Base-by-base conservation (phyloP, 2,797 vertebrate species). In the Nyctalus aviator region DNA sequence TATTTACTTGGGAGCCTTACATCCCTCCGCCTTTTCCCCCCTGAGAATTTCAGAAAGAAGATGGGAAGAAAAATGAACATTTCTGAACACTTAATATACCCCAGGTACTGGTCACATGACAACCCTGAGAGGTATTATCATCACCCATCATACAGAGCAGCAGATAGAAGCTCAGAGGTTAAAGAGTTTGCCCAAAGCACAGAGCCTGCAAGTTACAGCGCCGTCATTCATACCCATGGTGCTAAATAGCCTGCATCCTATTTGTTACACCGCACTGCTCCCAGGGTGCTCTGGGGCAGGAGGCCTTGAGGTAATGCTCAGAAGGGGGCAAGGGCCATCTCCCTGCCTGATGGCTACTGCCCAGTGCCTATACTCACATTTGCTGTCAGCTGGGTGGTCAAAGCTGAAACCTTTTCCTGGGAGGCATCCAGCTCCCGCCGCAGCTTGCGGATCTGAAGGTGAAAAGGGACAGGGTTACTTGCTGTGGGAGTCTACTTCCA, bases 341-440 rank as follows among this genome's bases (percentile, higher is more conserved):
- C 44, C 25, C 12, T 2, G 23, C 69, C 85, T 9, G 0, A 0
- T 1, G 32, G 57, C 66, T 14, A 48, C 21, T 0, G 4, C 77
- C 44, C 82, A 7, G 32, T 44, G 50, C 73, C 6, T 93, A 59
- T 81, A 98, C 99, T 99, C 97, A 99, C 99, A 12, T 99, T 99
- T 82, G 99, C 99, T 71, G 99, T 99, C 96, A 99, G 97, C 97
- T 99, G 99, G 50, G 99, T 99, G 48, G 99, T 99, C 96, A 99
- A 98, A 86, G 99, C 99, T 0, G 99, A 99, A 93, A 99, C 99
- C 77, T 99, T 99, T 68, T 99, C 99, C 97, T 99, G 99, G 66
- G 99, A 99, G 79, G 99, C 99, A 81, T 99, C 99, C 97, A 99
- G 97, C 96, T 99, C 99, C 90, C 99, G 98, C 4, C 99, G 98